These are phyloP conservation scores for Xanthorhoe spadicearia DNA, from an alignment of 2,888 invertebrate genomes.

Conservation along the genomic window DNA sequence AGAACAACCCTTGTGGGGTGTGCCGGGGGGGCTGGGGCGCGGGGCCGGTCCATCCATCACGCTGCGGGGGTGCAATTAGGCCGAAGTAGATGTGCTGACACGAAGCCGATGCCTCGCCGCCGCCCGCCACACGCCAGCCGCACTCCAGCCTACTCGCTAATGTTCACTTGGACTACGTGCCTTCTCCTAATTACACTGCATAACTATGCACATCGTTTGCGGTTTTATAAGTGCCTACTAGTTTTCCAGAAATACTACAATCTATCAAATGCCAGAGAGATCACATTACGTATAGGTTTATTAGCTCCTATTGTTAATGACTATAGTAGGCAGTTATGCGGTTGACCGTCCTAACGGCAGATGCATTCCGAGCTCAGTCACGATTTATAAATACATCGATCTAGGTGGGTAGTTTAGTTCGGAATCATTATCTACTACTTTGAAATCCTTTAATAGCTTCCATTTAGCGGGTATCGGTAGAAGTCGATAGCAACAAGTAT, in stretches of 20 bases:
- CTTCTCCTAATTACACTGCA: conserved; percentile 39
- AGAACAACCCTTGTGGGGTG: conserved; percentile 81
- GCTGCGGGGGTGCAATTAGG: conserved; percentile 71
- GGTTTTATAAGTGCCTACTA: not conserved
- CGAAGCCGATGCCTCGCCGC: conserved; percentile 60
- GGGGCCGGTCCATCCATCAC: conserved; percentile 75
- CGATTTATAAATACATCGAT: conserved; percentile 21
- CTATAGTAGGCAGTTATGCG: conserved; percentile 6
- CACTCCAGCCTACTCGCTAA: conserved; percentile 35
- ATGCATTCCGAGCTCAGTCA: conserved; percentile 38
- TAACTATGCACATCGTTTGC: not conserved
- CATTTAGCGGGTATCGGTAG: conserved; percentile 59
- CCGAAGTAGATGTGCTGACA: conserved; percentile 81
- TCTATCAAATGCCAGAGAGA: not conserved
- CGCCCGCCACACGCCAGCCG: conserved; percentile 31
- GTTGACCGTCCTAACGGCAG: conserved; percentile 32
- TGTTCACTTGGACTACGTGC: conserved; percentile 38
- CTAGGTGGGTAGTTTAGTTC: conserved; percentile 22
- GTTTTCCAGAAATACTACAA: not conserved
- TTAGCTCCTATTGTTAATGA: not conserved
- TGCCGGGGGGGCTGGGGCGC: conserved; percentile 59
- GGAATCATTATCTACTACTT: conserved; percentile 57
- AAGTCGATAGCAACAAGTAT: conserved; percentile 53
- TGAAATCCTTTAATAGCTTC: conserved; percentile 68
- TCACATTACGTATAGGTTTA: not conserved